Evolutionary conservation across 1,140 invertebrate genomes (phyloP).

Genomic region (Aphelenchoides fujianensis): DNA sequence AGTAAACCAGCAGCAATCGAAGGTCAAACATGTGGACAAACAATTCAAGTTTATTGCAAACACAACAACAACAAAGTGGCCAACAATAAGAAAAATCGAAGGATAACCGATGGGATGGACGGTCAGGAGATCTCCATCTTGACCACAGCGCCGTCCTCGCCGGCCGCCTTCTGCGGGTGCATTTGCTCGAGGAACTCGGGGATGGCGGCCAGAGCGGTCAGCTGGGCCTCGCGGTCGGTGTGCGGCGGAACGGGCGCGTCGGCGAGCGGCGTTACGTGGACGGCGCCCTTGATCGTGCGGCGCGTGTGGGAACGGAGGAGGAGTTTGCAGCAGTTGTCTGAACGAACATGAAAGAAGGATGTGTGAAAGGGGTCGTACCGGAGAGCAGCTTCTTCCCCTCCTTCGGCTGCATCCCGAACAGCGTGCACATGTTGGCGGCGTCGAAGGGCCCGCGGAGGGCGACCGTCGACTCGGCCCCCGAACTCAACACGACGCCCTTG

Average conservation of each 20-base stretch:
- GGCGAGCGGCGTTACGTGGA: constrained; percentile 41
- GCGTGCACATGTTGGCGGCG: constrained; percentile 49
- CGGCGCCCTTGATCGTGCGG: constrained; percentile 49
- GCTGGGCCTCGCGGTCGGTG: not conserved
- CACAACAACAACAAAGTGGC: not conserved
- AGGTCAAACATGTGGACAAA: constrained; percentile 3
- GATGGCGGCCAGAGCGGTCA: constrained; percentile 35
- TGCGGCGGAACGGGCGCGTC: constrained; percentile 22
- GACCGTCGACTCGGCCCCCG: constrained; percentile 49
- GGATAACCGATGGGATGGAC: not conserved
- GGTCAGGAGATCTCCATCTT: not conserved
- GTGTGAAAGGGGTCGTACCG: constrained; percentile 22
- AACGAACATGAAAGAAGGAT: constrained; percentile 13
- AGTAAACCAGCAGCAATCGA: constrained; percentile 3
- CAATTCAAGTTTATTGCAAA: too few species aligned
- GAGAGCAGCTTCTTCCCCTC: constrained; percentile 34
- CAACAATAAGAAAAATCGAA: not conserved
- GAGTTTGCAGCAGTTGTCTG: constrained; percentile 43
- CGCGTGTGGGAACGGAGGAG: constrained; percentile 52
- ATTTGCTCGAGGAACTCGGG: constrained; percentile 49
- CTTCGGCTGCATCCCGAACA: constrained; percentile 45
- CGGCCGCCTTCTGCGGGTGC: too few species aligned
- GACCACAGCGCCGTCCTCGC: too few species aligned
- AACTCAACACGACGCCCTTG: constrained; percentile 41
- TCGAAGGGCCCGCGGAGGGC: constrained; percentile 57